A percentile compares a stretch with the other conserved stretches of the same genome.
These are phyloP conservation scores for Leistus spinibarbis DNA, from an alignment of 2,888 invertebrate genomes.

Conservation along the genomic window DNA sequence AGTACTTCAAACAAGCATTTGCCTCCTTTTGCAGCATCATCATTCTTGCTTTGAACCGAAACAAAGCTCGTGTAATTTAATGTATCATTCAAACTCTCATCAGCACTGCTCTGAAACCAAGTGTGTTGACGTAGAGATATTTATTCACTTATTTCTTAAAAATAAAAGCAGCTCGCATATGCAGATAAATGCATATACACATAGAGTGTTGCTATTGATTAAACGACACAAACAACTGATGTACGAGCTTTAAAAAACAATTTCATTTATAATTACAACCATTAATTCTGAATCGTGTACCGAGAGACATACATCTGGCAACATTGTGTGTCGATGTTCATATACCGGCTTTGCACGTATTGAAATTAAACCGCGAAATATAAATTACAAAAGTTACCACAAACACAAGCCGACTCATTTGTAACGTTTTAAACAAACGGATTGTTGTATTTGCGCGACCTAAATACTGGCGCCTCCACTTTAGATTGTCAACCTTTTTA, in stretches of 20 bases:
- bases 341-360: neutral
- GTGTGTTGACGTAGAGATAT: neutral
- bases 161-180: neutral
- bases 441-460: neutral
- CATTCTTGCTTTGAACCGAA: neutral
- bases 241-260: constrained; percentile 36
- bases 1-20: neutral
- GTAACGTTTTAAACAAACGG: neutral
- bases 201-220: constrained; percentile 23
- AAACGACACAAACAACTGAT: constrained; percentile 30
- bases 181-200: neutral
- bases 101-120: neutral
- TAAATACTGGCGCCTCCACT: neutral
- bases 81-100: neutral
- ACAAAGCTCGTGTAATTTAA: neutral
- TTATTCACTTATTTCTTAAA: neutral
- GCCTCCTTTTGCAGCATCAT: neutral
- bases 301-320: neutral
- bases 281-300: constrained; percentile 28
- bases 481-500: no score
- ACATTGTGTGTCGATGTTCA: neutral
- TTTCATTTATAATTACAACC: constrained; percentile 38
- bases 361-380: neutral
- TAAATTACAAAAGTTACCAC: neutral
- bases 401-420: neutral